phyloP scores from a whole-genome alignment of 2,113 vertebrate genomes.

The Axis porcinus region DNA sequence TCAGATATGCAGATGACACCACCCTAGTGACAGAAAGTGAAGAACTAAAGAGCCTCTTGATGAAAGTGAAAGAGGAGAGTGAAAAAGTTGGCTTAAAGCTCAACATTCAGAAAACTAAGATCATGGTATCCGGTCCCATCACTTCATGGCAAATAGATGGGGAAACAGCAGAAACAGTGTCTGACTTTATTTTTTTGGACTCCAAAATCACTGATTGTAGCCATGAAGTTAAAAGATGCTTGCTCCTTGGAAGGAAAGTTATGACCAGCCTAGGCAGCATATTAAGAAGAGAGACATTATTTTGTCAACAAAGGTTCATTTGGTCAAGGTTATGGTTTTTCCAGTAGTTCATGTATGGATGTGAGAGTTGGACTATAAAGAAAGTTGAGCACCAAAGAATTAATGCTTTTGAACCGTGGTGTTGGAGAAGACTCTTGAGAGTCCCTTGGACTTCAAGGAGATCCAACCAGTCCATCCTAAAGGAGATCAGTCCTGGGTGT shows the following conservation, averaged over 20 bases:
- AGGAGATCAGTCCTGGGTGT: background rate
- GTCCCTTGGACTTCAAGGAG: background rate
- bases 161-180: background rate
- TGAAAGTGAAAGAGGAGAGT: background rate
- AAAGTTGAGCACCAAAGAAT: background rate
- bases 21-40: background rate
- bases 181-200: background rate
- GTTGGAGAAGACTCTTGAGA: background rate
- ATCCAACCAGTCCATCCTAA: background rate
- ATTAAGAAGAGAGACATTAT: background rate
- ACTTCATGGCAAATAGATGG: background rate
- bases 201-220: background rate
- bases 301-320: background rate
- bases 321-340: background rate
- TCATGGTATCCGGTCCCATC: accelerated
- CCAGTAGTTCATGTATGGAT: background rate
- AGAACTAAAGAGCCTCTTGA: background rate
- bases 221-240: background rate
- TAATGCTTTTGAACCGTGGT: background rate
- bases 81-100: background rate
- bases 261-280: background rate
- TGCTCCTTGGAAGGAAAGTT: background rate
- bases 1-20: background rate
- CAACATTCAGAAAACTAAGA: background rate
- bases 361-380: background rate